Conservation (phyloP, 2,888 invertebrate species). For the Heterodera filipjevi region DNA sequence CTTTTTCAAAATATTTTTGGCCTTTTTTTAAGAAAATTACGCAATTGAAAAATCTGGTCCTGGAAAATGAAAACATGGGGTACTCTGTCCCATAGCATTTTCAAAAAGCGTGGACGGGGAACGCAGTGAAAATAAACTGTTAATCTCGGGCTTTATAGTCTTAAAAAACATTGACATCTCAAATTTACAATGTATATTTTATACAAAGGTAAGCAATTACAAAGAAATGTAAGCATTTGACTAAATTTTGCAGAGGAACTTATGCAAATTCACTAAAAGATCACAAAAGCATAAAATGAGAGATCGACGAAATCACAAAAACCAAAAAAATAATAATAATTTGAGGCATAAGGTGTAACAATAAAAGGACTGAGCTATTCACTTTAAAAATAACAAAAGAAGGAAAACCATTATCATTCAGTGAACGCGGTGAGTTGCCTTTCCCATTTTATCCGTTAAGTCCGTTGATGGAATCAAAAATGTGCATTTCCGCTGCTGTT, state of each 20-base stretch:
- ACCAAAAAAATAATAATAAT: no score
- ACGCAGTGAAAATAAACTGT: no score
- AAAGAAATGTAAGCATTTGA: not conserved
- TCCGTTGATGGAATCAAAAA: constrained; percentile 45
- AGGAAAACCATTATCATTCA: not conserved
- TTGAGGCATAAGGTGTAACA: not conserved
- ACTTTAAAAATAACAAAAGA: not conserved
- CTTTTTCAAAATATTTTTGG: no score
- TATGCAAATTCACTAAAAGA: not conserved
- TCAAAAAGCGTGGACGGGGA: no score
- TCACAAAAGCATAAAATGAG: not conserved
- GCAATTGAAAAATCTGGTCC: no score
- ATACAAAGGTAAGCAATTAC: not conserved
- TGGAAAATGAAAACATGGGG: no score
- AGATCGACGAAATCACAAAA: not conserved
- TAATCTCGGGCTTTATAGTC: no score
- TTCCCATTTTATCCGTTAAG: constrained; percentile 8
- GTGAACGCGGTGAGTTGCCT: no score
- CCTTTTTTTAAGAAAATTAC: no score
- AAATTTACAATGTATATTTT: not conserved
- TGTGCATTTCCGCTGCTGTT: constrained; percentile 38
- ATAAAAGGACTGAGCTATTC: not conserved
- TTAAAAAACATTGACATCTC: no score
- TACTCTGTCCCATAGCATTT: no score
- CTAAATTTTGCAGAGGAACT: not conserved